phyloP scores from a whole-genome alignment of 2,113 vertebrate species.

The Dipodomys merriami region DNA sequence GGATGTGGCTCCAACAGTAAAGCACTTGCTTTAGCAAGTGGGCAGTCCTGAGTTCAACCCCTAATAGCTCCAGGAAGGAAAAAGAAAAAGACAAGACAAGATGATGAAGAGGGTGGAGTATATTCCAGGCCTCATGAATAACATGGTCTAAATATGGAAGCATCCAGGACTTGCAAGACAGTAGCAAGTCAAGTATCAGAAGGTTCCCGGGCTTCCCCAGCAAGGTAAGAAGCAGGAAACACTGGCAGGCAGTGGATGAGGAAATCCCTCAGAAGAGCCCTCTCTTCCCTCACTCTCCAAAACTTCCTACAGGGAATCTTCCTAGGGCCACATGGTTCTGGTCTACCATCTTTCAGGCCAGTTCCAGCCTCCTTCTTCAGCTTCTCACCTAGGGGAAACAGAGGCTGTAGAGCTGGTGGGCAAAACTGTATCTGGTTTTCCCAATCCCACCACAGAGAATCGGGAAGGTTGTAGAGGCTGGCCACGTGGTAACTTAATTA shows the following conservation, averaged over 20 bases:
- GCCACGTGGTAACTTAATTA: background rate
- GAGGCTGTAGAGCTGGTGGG: background rate
- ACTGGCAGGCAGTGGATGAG: too few species aligned
- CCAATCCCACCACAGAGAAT: background rate
- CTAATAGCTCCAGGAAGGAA: background rate
- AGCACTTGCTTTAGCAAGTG: too few species aligned
- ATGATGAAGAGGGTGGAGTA: background rate
- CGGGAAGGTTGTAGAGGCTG: background rate
- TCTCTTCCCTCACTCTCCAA: background rate
- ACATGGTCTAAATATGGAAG: too few species aligned
- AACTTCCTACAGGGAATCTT: background rate
- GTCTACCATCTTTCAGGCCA: rapidly evolving
- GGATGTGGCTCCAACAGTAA: too few species aligned
- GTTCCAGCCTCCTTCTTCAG: rapidly evolving
- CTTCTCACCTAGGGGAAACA: background rate
- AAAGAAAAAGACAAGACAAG: background rate
- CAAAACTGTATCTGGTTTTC: background rate
- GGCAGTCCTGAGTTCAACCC: too few species aligned
- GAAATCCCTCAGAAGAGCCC: background rate
- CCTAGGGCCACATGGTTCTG: background rate
- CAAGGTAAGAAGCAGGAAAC: background rate
- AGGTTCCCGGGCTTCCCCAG: background rate
- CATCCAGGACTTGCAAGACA: background rate
- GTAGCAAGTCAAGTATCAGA: rapidly evolving
- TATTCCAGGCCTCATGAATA: background rate